A percentile compares a stretch with the other conserved stretches of the same genome.
Conservation (phyloP, 2,797 vertebrate species). For the Onychomys arenicola region DNA sequence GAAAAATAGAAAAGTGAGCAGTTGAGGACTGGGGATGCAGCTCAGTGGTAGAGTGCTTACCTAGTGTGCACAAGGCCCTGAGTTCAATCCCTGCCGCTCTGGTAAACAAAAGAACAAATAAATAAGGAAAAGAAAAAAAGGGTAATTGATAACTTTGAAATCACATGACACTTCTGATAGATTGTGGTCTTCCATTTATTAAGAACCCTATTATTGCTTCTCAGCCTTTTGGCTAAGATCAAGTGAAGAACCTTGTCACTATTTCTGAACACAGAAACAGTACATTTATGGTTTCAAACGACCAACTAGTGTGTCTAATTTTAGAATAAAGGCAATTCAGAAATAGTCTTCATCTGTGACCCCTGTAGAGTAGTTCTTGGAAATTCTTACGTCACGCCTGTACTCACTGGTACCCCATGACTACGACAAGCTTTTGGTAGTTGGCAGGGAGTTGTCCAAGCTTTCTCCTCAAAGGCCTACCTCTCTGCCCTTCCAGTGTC, state of each 20-base stretch:
- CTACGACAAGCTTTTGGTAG: neutral
- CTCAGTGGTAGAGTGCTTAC: neutral
- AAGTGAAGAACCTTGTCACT: constrained; percentile 7
- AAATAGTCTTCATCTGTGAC: constrained; percentile 15
- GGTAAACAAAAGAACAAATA: neutral
- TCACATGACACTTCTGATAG: neutral
- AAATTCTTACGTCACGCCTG: constrained; percentile 60
- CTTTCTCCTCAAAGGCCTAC: neutral
- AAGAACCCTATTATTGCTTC: no score
- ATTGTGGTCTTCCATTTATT: constrained; percentile 14
- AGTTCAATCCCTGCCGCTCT: neutral
- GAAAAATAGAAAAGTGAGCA: constrained; percentile 27
- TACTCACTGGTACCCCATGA: neutral
- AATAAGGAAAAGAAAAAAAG: neutral
- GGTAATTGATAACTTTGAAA: constrained; percentile 14
- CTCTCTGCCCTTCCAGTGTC: neutral
- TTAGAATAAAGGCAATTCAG: constrained; percentile 53
- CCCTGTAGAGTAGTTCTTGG: constrained; percentile 31
- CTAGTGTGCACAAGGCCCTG: neutral
- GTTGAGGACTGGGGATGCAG: neutral
- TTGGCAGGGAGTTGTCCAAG: neutral
- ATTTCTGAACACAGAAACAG: constrained; percentile 12
- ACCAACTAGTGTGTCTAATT: constrained; percentile 25
- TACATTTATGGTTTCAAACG: constrained; percentile 30
- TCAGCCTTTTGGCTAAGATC: no score